These are phyloP conservation scores for Cryptophagus acutangulus DNA, from an alignment of 2,888 invertebrate species.

Conservation along the genomic window DNA sequence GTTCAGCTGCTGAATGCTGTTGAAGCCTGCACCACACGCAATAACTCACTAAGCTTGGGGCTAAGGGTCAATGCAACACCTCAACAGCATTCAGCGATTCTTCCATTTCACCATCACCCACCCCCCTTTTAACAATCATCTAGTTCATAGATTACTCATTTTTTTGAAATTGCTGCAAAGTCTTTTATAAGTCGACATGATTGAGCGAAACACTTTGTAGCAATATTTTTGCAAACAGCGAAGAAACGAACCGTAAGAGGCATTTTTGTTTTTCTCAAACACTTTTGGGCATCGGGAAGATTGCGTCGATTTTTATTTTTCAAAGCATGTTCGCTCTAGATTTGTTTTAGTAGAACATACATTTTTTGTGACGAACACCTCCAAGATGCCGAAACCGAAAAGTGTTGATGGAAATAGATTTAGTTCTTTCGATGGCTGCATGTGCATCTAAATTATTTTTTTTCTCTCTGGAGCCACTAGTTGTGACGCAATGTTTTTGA, in stretches of 20 bases:
- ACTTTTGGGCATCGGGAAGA: constrained; percentile 18
- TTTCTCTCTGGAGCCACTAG: not conserved
- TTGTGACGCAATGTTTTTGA: too few relatives aligned
- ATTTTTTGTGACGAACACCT: constrained; percentile 11
- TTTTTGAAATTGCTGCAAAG: not conserved
- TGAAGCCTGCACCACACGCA: constrained; percentile 50
- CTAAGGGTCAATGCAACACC: constrained; percentile 43
- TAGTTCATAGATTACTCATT: constrained; percentile 2
- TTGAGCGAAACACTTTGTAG: too few relatives aligned
- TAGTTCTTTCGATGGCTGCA: constrained; percentile 27
- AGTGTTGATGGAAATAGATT: constrained; percentile 4
- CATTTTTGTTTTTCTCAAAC: constrained; percentile 3
- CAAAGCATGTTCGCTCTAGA: constrained; percentile 16
- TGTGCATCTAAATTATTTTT: constrained; percentile 14
- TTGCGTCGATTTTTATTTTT: constrained; percentile 8
- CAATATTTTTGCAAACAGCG: too few relatives aligned
- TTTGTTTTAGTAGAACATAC: constrained; percentile 13
- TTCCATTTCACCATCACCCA: not conserved
- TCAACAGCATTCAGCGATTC: constrained; percentile 45
- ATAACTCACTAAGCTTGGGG: constrained; percentile 44
- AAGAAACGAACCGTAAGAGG: constrained; percentile 1
- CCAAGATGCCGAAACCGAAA: constrained; percentile 18
- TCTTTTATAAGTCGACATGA: too few relatives aligned
- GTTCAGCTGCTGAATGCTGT: constrained; percentile 42
- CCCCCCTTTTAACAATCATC: not conserved